These are phyloP conservation scores for Heliconius charithonia DNA, from an alignment of 2,888 invertebrate genomes.

Conservation along the genomic window DNA sequence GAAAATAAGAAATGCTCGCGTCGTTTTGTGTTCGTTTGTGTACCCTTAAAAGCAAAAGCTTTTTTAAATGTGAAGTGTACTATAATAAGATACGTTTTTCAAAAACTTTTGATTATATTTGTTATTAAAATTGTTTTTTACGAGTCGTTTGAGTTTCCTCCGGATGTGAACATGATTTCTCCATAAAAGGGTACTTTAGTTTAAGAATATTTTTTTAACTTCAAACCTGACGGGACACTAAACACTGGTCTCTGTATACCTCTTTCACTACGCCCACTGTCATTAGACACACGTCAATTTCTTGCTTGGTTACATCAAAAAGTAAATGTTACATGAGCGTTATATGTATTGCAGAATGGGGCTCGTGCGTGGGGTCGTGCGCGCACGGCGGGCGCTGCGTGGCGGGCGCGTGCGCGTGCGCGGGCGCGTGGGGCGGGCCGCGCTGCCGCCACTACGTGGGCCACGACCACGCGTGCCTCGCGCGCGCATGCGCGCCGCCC, in stretches of 20 bases:
- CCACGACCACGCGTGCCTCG: slow-evolving; percentile 85
- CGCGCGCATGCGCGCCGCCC: slow-evolving; percentile 79
- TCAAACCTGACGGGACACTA: too few species aligned
- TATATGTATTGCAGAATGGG: slow-evolving; percentile 51
- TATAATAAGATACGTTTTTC: too few species aligned
- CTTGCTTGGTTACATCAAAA: too few species aligned
- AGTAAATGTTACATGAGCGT: too few species aligned
- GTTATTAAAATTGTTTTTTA: not conserved
- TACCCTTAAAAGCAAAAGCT: too few species aligned
- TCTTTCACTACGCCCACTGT: too few species aligned
- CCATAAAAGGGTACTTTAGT: not conserved
- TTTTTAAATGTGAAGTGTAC: too few species aligned
- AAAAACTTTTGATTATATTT: too few species aligned
- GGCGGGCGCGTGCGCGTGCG: slow-evolving; percentile 87
- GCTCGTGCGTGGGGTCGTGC: slow-evolving; percentile 52
- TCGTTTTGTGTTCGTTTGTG: too few species aligned
- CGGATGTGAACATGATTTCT: slow-evolving; percentile 15
- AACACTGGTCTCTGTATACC: too few species aligned
- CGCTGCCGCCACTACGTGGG: slow-evolving; percentile 87
- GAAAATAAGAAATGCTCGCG: not conserved
- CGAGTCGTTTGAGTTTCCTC: not conserved
- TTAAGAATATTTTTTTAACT: too few species aligned
- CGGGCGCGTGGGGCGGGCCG: slow-evolving; percentile 90
- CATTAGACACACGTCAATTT: too few species aligned
- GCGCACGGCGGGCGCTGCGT: slow-evolving; percentile 55